Evolutionary conservation across 2,888 invertebrate genomes (phyloP).

Genomic region (Hirtodrosophila confusa): DNA sequence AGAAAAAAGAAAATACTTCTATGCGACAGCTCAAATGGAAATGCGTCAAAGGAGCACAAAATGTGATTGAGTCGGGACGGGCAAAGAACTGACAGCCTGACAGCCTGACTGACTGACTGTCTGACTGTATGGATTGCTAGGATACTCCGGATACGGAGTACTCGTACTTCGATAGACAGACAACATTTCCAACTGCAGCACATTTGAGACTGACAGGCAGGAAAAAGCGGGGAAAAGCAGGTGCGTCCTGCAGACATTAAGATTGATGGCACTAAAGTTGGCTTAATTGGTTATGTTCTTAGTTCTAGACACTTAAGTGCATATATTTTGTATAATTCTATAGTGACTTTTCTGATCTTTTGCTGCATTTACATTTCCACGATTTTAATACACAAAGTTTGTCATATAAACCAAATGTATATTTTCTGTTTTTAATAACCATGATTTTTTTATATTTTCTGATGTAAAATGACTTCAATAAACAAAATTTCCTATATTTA

Average conservation of each 20-base stretch:
- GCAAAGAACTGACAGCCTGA: slow-evolving; percentile 38
- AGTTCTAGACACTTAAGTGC: too few species aligned
- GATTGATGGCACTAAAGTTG: slow-evolving; percentile 11
- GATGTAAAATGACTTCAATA: too few species aligned
- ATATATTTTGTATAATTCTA: too few species aligned
- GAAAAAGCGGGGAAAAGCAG: slow-evolving; percentile 14
- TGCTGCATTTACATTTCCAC: too few species aligned
- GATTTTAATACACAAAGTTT: too few species aligned
- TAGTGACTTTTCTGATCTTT: too few species aligned
- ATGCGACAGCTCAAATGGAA: slow-evolving; percentile 52
- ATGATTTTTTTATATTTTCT: too few species aligned
- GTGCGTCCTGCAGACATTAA: not conserved
- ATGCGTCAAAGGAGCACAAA: slow-evolving; percentile 51
- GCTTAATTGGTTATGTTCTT: not conserved
- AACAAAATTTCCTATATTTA: too few species aligned
- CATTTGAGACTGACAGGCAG: slow-evolving; percentile 60
- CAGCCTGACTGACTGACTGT: slow-evolving; percentile 17
- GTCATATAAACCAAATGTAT: too few species aligned
- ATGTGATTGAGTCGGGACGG: slow-evolving; percentile 44
- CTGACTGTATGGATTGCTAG: too few species aligned
- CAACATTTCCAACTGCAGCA: slow-evolving; percentile 18
- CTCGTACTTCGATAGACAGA: not conserved
- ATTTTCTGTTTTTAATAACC: too few species aligned
- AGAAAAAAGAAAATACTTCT: not conserved
- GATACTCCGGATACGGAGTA: too few species aligned